Percentiles rank a stretch among this genome's conserved stretches.
Evolutionary conservation across 2,797 vertebrate species (phyloP).

Genomic region (Gallirallus australis): DNA sequence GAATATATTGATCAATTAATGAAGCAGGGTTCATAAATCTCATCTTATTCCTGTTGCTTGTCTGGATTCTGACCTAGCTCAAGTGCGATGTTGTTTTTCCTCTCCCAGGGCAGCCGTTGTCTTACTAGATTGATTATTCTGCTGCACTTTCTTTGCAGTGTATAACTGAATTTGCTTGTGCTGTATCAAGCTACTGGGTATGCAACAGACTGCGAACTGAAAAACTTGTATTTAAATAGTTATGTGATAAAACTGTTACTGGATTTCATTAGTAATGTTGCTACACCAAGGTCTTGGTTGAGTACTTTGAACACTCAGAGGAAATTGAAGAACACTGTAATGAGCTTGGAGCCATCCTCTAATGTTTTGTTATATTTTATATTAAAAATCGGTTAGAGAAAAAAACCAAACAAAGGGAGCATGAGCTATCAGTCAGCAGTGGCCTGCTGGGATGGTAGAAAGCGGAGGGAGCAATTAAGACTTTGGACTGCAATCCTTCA

Average conservation of each 20-base stretch:
- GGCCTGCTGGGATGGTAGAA: background rate
- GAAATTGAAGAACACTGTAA: background rate
- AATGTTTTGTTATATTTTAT: background rate
- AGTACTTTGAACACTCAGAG: background rate
- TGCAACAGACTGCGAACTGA: background rate
- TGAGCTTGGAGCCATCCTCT: background rate
- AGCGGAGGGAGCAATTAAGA: background rate
- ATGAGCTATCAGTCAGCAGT: background rate
- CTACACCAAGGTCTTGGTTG: background rate
- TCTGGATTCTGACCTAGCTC: slow-evolving; percentile 16
- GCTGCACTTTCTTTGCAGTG: background rate
- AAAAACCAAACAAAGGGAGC: background rate
- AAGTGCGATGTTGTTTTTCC: background rate
- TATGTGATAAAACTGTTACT: background rate
- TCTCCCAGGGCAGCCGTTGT: background rate
- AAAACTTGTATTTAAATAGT: background rate
- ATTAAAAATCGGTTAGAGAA: background rate
- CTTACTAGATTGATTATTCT: background rate
- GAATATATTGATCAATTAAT: background rate
- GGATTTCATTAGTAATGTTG: background rate
- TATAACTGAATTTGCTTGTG: background rate
- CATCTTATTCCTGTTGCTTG: background rate
- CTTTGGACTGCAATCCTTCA: background rate
- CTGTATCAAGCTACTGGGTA: background rate
- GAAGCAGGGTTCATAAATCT: background rate